A percentile compares a stretch with the other conserved stretches of the same genome.
These are phyloP conservation scores for Accipiter virgatus DNA, from an alignment of 2,113 vertebrate genomes.

Conservation along the genomic window DNA sequence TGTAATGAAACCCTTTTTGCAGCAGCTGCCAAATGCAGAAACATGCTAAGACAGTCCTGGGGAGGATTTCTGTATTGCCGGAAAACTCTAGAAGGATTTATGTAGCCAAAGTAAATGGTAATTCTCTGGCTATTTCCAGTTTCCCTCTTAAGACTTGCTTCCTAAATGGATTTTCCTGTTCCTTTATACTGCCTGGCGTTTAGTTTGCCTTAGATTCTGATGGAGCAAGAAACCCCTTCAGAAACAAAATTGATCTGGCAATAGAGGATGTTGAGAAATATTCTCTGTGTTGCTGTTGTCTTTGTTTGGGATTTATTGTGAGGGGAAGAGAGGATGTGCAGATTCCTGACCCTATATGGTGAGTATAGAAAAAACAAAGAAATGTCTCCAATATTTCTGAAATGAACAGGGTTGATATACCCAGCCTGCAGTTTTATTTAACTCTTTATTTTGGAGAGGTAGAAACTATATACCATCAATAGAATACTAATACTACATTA, in stretches of 20 bases:
- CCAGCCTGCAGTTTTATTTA: background rate
- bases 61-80: background rate
- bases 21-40: background rate
- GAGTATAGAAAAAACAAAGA: background rate
- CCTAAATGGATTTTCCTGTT: too few relatives aligned
- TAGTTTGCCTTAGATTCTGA: background rate
- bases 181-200: background rate
- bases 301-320: background rate
- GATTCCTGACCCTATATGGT: background rate
- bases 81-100: background rate
- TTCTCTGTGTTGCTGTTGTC: background rate
- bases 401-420: accelerated
- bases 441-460: background rate
- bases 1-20: background rate
- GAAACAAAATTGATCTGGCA: background rate
- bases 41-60: background rate
- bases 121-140: background rate
- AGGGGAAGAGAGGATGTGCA: background rate
- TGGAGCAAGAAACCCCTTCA: background rate
- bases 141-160: background rate
- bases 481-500: background rate
- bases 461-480: background rate
- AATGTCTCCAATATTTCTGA: background rate
- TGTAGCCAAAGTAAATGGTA: background rate
- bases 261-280: background rate